Conservation (phyloP, 2,888 invertebrate species). For the Parnassius smintheus region DNA sequence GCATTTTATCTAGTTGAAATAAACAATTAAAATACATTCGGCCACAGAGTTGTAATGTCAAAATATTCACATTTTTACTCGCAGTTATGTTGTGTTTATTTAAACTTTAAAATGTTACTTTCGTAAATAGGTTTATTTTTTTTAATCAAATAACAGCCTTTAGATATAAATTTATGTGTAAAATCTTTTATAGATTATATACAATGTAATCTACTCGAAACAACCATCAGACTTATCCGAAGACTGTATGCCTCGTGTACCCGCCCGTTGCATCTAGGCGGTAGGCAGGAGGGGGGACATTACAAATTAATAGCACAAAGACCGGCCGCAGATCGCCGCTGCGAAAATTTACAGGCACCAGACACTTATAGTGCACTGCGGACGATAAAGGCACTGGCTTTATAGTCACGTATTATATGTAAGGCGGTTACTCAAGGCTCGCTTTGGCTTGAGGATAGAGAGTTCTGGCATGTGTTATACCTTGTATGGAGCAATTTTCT, state of each 20-base stretch:
- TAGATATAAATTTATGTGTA: too few species aligned
- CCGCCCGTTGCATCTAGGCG: conserved; percentile 60
- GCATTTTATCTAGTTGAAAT: too few species aligned
- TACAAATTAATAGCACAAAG: conserved; percentile 81
- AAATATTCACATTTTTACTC: too few species aligned
- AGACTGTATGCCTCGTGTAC: conserved; percentile 44
- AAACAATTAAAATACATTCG: too few species aligned
- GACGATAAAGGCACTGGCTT: conserved; percentile 52
- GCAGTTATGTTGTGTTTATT: too few species aligned
- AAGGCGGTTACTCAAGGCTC: conserved; percentile 30
- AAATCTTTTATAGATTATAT: too few species aligned
- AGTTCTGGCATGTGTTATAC: conserved; percentile 26
- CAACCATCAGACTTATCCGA: conserved; percentile 46
- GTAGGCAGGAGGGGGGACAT: conserved; percentile 58
- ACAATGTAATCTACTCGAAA: neutral
- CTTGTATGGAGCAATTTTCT: conserved; percentile 16
- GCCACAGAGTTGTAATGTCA: too few species aligned
- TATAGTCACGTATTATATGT: conserved; percentile 44
- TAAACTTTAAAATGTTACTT: too few species aligned
- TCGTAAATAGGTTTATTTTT: too few species aligned
- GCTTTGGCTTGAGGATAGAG: conserved; percentile 12
- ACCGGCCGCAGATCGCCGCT: conserved; percentile 76
- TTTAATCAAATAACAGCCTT: too few species aligned
- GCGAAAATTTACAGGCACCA: conserved; percentile 77
- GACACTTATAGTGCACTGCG: conserved; percentile 64